These are phyloP conservation scores for Daboia siamensis DNA, from an alignment of 2,113 vertebrate genomes.

Conservation along the genomic window DNA sequence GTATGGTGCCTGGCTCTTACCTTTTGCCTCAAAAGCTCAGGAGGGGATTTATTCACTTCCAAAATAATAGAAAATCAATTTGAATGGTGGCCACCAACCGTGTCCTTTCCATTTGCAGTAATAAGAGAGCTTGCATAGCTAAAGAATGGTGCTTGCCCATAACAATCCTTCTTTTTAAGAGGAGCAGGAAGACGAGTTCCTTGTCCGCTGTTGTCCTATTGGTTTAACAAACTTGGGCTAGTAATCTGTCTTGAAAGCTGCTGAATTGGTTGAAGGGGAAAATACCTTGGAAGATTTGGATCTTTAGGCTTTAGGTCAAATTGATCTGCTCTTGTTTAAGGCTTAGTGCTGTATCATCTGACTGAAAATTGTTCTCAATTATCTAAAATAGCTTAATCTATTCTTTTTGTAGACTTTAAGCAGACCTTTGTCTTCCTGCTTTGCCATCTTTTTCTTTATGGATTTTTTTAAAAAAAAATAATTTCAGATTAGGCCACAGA, in stretches of 20 bases:
- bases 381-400: not conserved
- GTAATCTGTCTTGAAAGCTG: not conserved
- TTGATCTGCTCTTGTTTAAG: not conserved
- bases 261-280: not conserved
- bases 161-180: not conserved
- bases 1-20: not conserved
- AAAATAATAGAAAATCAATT: not conserved
- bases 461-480: not conserved
- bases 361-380: not conserved
- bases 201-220: not conserved
- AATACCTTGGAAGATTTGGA: not conserved
- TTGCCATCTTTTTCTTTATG: not conserved
- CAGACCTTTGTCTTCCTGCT: not conserved
- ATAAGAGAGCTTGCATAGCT: not conserved
- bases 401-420: not conserved
- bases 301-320: not conserved
- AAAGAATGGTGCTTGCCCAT: not conserved
- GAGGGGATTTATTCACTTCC: not conserved
- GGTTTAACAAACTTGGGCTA: not conserved
- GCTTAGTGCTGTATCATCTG: not conserved
- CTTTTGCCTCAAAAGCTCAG: not conserved
- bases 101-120: not conserved
- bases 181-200: not conserved
- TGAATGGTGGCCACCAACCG: not conserved
- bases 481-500: not conserved